Conservation (phyloP, 2,113 vertebrate species). For the Anguilla japonica region DNA sequence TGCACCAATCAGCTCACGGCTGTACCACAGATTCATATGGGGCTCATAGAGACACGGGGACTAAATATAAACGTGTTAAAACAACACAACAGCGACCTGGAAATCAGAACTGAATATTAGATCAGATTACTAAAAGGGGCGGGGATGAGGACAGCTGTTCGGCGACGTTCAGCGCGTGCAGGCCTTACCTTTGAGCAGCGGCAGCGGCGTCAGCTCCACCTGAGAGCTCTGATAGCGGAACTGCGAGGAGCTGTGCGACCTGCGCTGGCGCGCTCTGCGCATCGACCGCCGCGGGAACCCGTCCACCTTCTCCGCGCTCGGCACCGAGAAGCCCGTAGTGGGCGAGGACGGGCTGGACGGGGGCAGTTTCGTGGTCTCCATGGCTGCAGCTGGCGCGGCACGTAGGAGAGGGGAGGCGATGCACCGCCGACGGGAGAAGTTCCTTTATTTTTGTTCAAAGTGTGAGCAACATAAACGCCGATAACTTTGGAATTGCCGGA, state of each 20-base stretch:
- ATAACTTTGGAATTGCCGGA: background rate
- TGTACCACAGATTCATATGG: background rate
- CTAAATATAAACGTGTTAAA: background rate
- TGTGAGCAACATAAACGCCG: background rate
- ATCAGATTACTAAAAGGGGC: background rate
- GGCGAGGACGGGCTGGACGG: slow-evolving; percentile 87
- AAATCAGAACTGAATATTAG: too few species aligned
- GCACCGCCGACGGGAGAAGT: background rate
- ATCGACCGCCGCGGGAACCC: slow-evolving; percentile 88
- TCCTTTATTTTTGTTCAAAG: background rate
- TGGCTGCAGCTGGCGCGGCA: slow-evolving; percentile 37
- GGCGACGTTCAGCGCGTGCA: background rate
- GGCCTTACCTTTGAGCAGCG: slow-evolving; percentile 82
- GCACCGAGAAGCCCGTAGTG: slow-evolving; percentile 85
- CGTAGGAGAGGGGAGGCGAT: background rate
- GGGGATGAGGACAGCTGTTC: background rate
- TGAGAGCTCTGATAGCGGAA: slow-evolving; percentile 93
- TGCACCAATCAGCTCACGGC: background rate
- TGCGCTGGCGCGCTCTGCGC: slow-evolving; percentile 82
- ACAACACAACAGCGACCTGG: too few species aligned
- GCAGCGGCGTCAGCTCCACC: slow-evolving; percentile 87
- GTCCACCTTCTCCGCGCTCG: slow-evolving; percentile 89
- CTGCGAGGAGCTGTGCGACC: slow-evolving; percentile 90
- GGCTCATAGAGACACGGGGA: too few species aligned
- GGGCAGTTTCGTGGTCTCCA: slow-evolving; percentile 83